Base-by-base conservation (phyloP, 2,888 invertebrate genomes). In the Temnothorax ravouxi region DNA sequence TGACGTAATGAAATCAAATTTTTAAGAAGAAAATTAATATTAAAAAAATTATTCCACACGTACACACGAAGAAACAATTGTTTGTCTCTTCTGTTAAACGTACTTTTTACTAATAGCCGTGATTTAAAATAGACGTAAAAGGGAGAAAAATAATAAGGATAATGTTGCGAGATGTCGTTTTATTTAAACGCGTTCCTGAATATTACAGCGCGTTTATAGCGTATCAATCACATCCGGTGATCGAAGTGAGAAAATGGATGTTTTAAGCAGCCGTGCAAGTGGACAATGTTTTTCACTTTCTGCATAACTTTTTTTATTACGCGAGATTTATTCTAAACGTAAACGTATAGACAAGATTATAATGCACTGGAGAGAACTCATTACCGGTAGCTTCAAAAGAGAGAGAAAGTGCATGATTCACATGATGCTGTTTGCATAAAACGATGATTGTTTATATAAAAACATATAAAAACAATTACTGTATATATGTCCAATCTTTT, bases 351-450 rank as follows among this genome's bases (percentile, higher is more conserved):
- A 59, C 29, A n/a, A 64, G 76, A 50, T 83, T 83, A 64, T 79
- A 67, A 72, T 64, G 47, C 29, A 8, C 9, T 52, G 82, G 66
- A 84, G 54, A 79, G 82, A 79, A 71, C 79, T 85, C 79, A 84
- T 84, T 79, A 81, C 64, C 82, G 61, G 84, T 75, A 81, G 84
- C 75, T 76, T 80, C 82, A 79, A 84, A 76, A 86, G 66, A 86
- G 76, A 77, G 85, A 85, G 88, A 88, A 85, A 88, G 88, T 88
- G 79, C 79, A 83, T 83, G 76, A 76, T 62, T 84, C 69, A 77
- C 47, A 47, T 69, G 77, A 84, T 59, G 72, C n/a, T 76, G 38
- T 54, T 34, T 54, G 38, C 15, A 71, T 52, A 38, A 41, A 72
- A 72, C 18, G 52, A 54, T 21, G 13, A 41, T 80, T 64, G 72